phyloP scores from a whole-genome alignment of 30 jellyfish, hydroid and myxozoan genomes.

The Pelagia noctiluca region DNA sequence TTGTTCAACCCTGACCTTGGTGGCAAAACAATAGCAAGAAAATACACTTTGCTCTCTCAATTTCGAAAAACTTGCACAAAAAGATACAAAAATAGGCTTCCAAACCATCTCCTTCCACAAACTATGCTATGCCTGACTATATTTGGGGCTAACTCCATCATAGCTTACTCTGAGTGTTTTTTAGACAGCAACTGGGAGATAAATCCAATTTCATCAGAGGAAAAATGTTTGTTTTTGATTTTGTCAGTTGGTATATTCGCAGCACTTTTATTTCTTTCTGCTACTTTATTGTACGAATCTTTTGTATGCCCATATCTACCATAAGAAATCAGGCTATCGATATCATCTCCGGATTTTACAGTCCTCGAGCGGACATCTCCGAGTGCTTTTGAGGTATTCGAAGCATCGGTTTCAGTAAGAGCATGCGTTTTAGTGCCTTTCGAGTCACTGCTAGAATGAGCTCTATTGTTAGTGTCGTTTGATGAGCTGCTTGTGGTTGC shows the following conservation, averaged over 20 bases:
- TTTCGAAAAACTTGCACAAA: no score
- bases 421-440: no score
- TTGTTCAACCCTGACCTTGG: no score
- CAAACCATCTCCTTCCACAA: no score
- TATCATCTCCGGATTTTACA: no score
- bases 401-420: neutral
- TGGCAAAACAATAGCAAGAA: no score
- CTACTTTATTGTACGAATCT: neutral
- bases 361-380: neutral
- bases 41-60: neutral
- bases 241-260: neutral
- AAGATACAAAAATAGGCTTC: no score
- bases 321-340: neutral
- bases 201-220: constrained; percentile 60
- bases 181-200: constrained; percentile 39
- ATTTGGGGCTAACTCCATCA: neutral
- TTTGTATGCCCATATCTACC: constrained; percentile 6
- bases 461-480: no score
- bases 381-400: neutral
- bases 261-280: neutral
- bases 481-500: no score
- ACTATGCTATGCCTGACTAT: neutral
- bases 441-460: no score
- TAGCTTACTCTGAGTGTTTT: constrained; percentile 6
- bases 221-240: constrained; percentile 30